Percentiles rank a stretch among this genome's conserved stretches.
Evolutionary conservation across 2,113 vertebrate genomes (phyloP).

Genomic region (Meriones unguiculatus): DNA sequence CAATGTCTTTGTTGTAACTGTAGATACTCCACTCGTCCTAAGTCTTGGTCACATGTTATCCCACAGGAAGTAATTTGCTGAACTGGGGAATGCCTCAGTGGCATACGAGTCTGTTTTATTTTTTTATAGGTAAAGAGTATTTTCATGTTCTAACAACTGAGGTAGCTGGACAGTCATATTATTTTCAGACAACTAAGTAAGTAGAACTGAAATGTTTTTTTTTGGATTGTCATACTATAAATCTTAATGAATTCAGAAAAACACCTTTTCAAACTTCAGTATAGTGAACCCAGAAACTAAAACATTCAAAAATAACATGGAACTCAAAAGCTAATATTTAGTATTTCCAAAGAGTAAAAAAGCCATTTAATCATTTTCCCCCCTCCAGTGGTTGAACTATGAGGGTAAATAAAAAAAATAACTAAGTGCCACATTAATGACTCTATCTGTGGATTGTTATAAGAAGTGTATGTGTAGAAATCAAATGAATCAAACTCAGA

Average conservation of each 20-base stretch:
- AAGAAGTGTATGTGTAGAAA: background rate
- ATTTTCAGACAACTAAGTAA: conserved; percentile 54
- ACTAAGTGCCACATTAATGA: conserved; percentile 35
- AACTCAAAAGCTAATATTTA: background rate
- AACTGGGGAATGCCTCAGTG: background rate
- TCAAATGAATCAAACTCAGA: conserved; percentile 10
- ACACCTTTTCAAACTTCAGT: conserved; percentile 47
- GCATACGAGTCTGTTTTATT: too few relatives aligned
- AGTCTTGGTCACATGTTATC: background rate
- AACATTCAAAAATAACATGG: background rate
- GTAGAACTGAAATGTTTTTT: conserved; percentile 12
- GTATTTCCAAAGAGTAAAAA: conserved; percentile 9
- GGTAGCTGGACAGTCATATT: background rate
- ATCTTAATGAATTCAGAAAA: conserved; percentile 57
- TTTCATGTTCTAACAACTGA: background rate
- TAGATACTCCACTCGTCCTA: background rate
- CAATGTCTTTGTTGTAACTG: background rate
- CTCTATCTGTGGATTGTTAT: background rate
- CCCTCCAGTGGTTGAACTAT: conserved; percentile 18
- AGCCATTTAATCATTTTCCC: conserved; percentile 54
- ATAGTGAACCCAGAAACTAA: conserved; percentile 48
- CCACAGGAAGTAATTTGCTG: background rate
- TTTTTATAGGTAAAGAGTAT: background rate
- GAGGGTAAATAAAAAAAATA: background rate
- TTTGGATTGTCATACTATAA: conserved; percentile 46